phyloP scores from a whole-genome alignment of 2,888 invertebrate genomes.

The Lobophora halterata region DNA sequence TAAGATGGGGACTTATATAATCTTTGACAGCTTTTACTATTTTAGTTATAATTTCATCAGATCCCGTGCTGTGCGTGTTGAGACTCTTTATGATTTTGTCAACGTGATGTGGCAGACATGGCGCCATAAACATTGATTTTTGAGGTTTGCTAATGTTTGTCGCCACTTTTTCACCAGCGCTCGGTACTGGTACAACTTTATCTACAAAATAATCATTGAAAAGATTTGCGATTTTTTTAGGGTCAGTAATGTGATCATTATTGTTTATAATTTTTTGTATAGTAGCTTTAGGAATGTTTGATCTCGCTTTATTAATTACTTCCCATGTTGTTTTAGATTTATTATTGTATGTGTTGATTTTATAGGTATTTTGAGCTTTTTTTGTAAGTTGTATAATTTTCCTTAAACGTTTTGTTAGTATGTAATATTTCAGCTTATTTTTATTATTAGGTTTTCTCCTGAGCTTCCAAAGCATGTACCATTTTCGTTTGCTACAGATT shows the following conservation, averaged over 20 bases:
- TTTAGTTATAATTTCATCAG: slow-evolving; percentile 15
- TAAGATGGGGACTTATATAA: background rate
- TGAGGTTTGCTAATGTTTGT: too few species aligned
- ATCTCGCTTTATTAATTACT: slow-evolving; percentile 5
- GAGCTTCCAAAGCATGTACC: slow-evolving; percentile 15
- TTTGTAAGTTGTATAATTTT: slow-evolving; percentile 1
- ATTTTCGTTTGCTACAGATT: slow-evolving; percentile 16
- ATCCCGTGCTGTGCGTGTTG: slow-evolving; percentile 11
- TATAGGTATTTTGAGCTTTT: slow-evolving; percentile 1
- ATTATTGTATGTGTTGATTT: slow-evolving; percentile 3
- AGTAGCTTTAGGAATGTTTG: slow-evolving; percentile 1
- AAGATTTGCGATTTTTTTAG: slow-evolving; percentile 8
- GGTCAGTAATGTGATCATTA: slow-evolving; percentile 2
- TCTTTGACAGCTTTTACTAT: slow-evolving; percentile 7
- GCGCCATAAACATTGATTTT: too few species aligned
- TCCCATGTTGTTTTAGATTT: slow-evolving; percentile 6
- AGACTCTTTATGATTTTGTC: slow-evolving; percentile 5
- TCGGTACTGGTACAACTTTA: slow-evolving; percentile 3
- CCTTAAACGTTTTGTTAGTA: background rate
- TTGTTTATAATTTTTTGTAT: slow-evolving; percentile 5
- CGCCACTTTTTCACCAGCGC: background rate
- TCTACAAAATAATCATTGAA: slow-evolving; percentile 14
- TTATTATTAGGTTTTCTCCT: slow-evolving; percentile 9
- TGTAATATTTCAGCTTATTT: slow-evolving; percentile 1
- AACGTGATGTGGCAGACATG: slow-evolving; percentile 4